Evolutionary conservation across 1,140 invertebrate genomes (phyloP).

Genomic region (Asbolus verrucosus): DNA sequence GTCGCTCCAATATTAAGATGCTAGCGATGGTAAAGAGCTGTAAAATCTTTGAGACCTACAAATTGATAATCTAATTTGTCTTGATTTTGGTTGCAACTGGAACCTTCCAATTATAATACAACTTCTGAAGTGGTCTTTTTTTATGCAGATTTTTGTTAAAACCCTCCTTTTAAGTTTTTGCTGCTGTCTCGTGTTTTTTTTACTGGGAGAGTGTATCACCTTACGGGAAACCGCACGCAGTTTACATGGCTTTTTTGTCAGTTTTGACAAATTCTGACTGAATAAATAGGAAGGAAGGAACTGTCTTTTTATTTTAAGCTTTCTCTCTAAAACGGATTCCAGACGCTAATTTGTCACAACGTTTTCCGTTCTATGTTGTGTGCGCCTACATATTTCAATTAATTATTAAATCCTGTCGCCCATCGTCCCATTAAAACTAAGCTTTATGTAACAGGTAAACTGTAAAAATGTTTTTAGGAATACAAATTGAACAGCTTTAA

Average conservation of each 20-base stretch:
- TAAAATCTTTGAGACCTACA: background rate
- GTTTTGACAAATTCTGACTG: conserved; percentile 45
- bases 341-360: too few relatives aligned
- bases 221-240: conserved; percentile 43
- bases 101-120: conserved; percentile 10
- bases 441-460: conserved; percentile 10
- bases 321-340: background rate
- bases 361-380: too few relatives aligned
- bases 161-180: conserved; percentile 10
- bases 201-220: conserved; percentile 3
- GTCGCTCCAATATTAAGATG: too few relatives aligned
- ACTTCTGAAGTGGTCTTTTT: background rate
- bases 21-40: too few relatives aligned
- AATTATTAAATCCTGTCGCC: background rate
- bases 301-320: conserved; percentile 5
- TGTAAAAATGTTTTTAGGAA: background rate
- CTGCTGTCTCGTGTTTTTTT: conserved; percentile 4
- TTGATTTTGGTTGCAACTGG: background rate
- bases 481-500: conserved; percentile 19
- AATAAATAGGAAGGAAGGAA: conserved; percentile 39
- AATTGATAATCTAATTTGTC: conserved; percentile 17
- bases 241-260: conserved; percentile 45
- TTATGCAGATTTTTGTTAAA: background rate
- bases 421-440: conserved; percentile 9
- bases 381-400: too few relatives aligned